Base-by-base conservation (phyloP, 2,888 invertebrate genomes). In the Stegophylla sp. region DNA sequence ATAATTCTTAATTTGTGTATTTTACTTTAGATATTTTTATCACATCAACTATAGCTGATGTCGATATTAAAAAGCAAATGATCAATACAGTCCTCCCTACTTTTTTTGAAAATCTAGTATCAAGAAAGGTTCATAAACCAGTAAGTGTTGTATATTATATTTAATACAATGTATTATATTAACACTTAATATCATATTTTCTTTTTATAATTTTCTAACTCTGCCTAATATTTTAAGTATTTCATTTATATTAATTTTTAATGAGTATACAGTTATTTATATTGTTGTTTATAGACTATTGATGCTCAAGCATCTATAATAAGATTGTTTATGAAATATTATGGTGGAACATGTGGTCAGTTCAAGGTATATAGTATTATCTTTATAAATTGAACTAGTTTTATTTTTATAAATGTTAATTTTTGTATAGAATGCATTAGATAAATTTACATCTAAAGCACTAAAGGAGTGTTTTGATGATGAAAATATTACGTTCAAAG, bases 271-370 rank as follows among this genome's bases (percentile, higher is more conserved):
- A 34, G 34, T 34, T 34, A 34, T 34, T 34, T 34, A 34, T 34
- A 34, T 51, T 64, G 2, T 51, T 64, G 2, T 79, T 64, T 75
- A 2, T 48, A 79, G 79, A 63, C 69, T 59, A 48, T 79, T 34
- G 59, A 71, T 69, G 67, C 79, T 23, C 79, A 79, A 51, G 61
- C 34, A 61, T 51, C 61, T 61, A 51, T 79, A 41, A 61, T 79
- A 48, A 48, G 79, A 34, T 79, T 79, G 34, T 79, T 69, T 41
- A 41, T 79, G 71, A 79, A 79, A 71, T 79, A 79, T 13, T 79
- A 71, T 63, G 79, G 79, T 1, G 48, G 48, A 48, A 61, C 79
- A n/a, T 79, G 79, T 7, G 23, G 71, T n/a, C 79, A 79, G 26
- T 79, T 71, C 9, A 79, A 79, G 79, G 79, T 79, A 61, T 79